Conservation (phyloP, 2,888 invertebrate species). For the Halictus ligatus region DNA sequence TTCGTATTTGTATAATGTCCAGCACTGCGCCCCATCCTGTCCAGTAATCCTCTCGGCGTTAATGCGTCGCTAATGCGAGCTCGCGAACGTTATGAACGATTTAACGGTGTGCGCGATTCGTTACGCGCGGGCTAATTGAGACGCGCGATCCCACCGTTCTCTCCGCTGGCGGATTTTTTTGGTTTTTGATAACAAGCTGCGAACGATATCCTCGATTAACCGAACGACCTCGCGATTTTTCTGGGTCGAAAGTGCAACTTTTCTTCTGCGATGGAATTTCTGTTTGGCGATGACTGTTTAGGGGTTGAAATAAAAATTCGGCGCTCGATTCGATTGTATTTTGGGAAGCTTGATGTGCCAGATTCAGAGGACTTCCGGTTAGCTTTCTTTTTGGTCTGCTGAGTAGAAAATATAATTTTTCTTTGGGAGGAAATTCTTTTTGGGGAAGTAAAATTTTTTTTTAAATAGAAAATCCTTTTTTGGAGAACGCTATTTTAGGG, state of each 20-base stretch:
- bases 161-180: neutral
- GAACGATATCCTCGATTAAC: neutral
- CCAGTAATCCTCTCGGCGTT: neutral
- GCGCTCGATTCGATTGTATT: neutral
- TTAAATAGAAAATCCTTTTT: no score
- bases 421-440: no score
- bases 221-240: neutral
- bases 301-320: no score
- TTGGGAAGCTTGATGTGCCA: neutral
- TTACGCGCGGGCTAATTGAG: neutral
- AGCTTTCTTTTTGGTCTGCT: neutral
- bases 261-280: neutral
- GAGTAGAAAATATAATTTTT: no score
- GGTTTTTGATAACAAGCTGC: neutral
- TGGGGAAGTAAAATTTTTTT: no score
- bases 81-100: neutral
- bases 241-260: neutral
- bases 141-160: neutral
- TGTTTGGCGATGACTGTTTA: no score
- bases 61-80: neutral
- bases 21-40: neutral
- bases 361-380: neutral
- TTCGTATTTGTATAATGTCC: neutral
- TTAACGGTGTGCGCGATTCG: neutral
- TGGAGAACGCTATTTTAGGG: no score